These are phyloP conservation scores for Fopius arisanus DNA, from an alignment of 1,140 invertebrate genomes.

Conservation along the genomic window DNA sequence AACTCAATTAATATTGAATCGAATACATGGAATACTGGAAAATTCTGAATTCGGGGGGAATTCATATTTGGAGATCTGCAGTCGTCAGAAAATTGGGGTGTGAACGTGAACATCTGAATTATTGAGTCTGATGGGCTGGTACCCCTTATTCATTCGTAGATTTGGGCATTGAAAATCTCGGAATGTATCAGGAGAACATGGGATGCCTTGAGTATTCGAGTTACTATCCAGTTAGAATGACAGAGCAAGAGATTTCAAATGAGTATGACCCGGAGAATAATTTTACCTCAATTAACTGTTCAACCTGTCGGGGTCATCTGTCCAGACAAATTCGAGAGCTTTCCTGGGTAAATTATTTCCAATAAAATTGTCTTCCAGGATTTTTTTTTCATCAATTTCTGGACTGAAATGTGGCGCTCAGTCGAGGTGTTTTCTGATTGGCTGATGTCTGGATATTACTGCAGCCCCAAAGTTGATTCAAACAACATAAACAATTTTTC, in stretches of 20 bases:
- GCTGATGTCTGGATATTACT: not conserved
- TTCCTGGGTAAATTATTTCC: no score
- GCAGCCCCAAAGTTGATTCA: not conserved
- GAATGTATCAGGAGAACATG: slow-evolving; percentile 11
- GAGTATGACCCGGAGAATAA: no score
- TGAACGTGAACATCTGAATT: not conserved
- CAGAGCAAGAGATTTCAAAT: no score
- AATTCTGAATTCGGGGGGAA: not conserved
- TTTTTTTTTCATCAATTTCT: no score
- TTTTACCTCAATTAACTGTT: no score
- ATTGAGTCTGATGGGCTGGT: not conserved
- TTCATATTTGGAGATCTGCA: not conserved
- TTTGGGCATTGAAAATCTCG: slow-evolving; percentile 33
- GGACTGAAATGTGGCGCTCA: slow-evolving; percentile 29
- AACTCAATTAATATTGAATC: no score
- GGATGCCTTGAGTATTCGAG: not conserved
- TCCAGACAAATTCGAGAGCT: no score
- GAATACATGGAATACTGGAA: no score
- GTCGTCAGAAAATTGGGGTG: not conserved
- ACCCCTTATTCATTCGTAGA: slow-evolving; percentile 19
- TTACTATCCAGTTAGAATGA: not conserved
- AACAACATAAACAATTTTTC: no score
- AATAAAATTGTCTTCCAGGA: no score
- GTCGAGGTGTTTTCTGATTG: slow-evolving; percentile 17
- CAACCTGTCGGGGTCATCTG: no score